A percentile compares a stretch with the other conserved stretches of the same genome.
These are phyloP conservation scores for Pipra filicauda DNA, from an alignment of 2,113 vertebrate genomes.

Conservation along the genomic window DNA sequence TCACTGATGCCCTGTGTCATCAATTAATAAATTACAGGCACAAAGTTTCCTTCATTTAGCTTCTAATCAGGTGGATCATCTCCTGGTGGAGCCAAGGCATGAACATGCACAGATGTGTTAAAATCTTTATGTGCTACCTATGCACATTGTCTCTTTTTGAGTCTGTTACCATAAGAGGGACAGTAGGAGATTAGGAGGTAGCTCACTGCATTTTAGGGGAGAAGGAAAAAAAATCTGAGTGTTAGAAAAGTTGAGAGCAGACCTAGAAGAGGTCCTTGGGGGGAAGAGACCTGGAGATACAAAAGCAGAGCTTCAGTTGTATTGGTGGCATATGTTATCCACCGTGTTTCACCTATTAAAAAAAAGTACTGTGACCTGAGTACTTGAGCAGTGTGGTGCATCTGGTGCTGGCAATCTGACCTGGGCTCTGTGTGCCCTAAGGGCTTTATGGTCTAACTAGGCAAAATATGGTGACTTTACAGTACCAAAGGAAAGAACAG, in stretches of 20 bases:
- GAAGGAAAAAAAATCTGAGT: not conserved
- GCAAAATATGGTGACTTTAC: not conserved
- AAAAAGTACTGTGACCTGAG: not conserved
- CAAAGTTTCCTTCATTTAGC: not conserved
- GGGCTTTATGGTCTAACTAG: not conserved
- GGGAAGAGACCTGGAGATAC: not conserved
- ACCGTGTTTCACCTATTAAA: not conserved
- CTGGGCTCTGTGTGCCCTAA: not conserved
- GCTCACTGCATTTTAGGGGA: not conserved
- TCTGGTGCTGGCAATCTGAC: not conserved
- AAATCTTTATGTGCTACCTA: not conserved
- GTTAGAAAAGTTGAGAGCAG: not conserved
- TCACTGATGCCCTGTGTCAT: not conserved
- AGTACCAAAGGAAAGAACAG: not conserved
- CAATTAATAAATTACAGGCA: not conserved
- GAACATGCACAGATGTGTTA: not conserved
- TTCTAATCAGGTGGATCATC: not conserved
- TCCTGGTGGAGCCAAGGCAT: not conserved
- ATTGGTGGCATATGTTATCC: not conserved
- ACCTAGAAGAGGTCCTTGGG: not conserved
- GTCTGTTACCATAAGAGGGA: not conserved
- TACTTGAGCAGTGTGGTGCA: not conserved
- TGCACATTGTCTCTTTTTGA: not conserved
- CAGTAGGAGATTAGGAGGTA: not conserved
- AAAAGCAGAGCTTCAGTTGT: not conserved